Evolutionary conservation across 2,888 invertebrate genomes (phyloP), one percentile per base, ranked within the genome.

Genomic region (Vanessa cardui): DNA sequence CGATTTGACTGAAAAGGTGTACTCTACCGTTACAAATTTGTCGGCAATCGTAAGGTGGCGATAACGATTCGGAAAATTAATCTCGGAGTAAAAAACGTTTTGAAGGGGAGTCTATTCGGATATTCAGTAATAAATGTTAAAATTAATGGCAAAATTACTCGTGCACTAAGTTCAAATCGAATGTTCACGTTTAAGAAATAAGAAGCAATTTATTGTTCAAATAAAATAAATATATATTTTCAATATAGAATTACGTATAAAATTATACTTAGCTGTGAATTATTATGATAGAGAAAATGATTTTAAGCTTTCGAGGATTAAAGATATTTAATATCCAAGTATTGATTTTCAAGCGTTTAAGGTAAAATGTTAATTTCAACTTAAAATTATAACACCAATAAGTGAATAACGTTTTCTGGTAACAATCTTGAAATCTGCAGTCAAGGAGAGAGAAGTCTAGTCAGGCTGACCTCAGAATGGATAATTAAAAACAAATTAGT

Each of bases 1-100:
- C 88, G 88, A 91, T 91, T 90, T 86, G 80, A 86, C 79, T 89
- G 89, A 91, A 92, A 91, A 92, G 92, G 90, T 91, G 92, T 88
- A 89, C 82, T 91, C 88, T 89, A 80, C 83, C 86, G 92, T 91
- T 87, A 91, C 89, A 90, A 92, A 92, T 91, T 90, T 83, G 84
- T 80, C 81, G 83, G 86, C 88, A 92, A 89, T 92, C 90, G 90
- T 89, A 87, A 87, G 87, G 86, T 88, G 84, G 79, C 85, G 92
- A 92, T 92, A 92, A 90, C 89, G 87, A 88, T 89, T 91, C 83
- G 78, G 82, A 83, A 82, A 88, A 92, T 91, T 91, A 91, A 91
- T 92, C 89, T 87, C 81, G 78, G 80, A 81, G 83, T 80, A 82
- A 84, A 87, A 87, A 87, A 88, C 83, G 82, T 77, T 80, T 70